Evolutionary conservation across 53 echinoderm and acorn worm genomes (phyloP).

Genomic region (Echinarachnius parma): DNA sequence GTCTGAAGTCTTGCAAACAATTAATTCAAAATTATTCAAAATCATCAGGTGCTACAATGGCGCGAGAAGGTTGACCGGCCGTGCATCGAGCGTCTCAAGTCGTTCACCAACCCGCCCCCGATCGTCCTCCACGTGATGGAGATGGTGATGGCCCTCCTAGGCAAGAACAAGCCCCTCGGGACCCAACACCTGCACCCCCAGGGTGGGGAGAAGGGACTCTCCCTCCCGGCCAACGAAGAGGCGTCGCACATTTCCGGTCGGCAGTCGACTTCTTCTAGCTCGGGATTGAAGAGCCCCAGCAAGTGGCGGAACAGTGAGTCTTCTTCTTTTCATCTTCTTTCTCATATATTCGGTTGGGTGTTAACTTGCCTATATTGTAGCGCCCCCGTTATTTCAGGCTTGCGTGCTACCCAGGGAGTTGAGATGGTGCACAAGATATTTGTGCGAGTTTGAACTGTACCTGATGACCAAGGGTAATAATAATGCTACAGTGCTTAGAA

Average conservation of each 20-base stretch:
- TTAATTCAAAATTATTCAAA: background rate
- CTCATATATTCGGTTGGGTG: too few species aligned
- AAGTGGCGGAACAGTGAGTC: conserved; percentile 63
- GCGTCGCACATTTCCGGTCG: conserved; percentile 78
- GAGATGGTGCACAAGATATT: too few species aligned
- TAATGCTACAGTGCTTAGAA: too few species aligned
- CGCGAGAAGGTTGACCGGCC: conserved; percentile 81
- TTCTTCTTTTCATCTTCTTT: too few species aligned
- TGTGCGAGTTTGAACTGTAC: too few species aligned
- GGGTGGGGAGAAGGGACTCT: conserved; percentile 35
- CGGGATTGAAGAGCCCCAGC: conserved; percentile 67
- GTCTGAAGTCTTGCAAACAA: too few species aligned
- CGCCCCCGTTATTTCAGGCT: too few species aligned
- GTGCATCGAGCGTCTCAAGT: conserved; percentile 80
- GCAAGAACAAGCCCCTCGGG: conserved; percentile 70
- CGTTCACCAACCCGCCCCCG: conserved; percentile 87
- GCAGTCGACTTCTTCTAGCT: conserved; percentile 59
- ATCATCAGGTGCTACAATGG: conserved; percentile 74
- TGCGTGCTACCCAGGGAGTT: too few species aligned
- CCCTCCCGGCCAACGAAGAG: conserved; percentile 67
- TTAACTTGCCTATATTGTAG: too few species aligned
- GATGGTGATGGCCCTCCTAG: conserved; percentile 92
- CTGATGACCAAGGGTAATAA: too few species aligned
- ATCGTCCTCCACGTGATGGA: conserved; percentile 94
- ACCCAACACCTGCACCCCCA: conserved; percentile 27